These are phyloP conservation scores for Tragelaphus eurycerus DNA, from an alignment of 2,797 vertebrate genomes.

Conservation along the genomic window DNA sequence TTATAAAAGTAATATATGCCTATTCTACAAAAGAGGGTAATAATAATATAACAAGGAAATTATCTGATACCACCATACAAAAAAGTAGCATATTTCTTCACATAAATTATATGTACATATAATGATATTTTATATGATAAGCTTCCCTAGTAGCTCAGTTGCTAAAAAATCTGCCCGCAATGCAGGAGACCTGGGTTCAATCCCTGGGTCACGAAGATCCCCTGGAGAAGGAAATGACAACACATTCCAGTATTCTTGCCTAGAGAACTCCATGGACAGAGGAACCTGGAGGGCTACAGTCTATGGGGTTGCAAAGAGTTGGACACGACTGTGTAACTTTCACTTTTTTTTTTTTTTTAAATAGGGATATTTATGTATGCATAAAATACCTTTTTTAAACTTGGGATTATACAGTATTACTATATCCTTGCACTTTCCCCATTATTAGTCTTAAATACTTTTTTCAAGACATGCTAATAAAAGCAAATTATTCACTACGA, in stretches of 20 bases:
- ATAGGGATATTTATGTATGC: background rate
- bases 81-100: background rate
- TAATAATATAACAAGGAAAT: background rate
- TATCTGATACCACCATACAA: background rate
- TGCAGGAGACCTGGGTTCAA: background rate
- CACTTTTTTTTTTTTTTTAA: background rate
- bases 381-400: background rate
- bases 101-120: background rate
- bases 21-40: background rate
- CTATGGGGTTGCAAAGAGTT: background rate
- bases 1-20: background rate
- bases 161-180: background rate
- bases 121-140: background rate
- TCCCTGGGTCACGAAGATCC: fast-evolving
- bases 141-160: background rate
- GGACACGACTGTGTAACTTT: background rate
- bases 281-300: background rate
- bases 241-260: background rate
- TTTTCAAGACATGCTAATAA: background rate
- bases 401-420: background rate
- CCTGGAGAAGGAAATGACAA: background rate
- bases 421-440: background rate
- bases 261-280: background rate
- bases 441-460: background rate
- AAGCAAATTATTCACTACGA: background rate